phyloP scores from a whole-genome alignment of 1,140 invertebrate genomes.

The Drosophila littoralis region DNA sequence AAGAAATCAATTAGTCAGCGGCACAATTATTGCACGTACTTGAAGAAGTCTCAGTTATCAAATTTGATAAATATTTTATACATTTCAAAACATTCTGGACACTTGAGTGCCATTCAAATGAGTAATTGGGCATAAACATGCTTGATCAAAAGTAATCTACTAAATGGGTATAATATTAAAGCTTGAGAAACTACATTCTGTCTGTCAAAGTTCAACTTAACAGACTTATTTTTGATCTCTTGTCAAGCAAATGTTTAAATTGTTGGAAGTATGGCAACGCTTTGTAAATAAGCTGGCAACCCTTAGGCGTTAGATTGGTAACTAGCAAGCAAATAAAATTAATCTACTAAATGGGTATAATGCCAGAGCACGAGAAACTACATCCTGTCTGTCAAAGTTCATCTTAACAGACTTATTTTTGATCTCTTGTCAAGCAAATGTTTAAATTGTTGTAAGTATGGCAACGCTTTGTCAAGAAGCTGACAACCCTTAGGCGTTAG shows the following conservation, averaged over 20 bases:
- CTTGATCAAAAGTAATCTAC: constrained; percentile 29
- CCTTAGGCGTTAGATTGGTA: too few relatives aligned
- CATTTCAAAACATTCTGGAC: constrained; percentile 29
- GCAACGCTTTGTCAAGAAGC: too few relatives aligned
- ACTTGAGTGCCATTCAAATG: constrained; percentile 54
- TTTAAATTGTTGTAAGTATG: neutral
- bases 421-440: neutral
- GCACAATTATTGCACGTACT: constrained; percentile 20
- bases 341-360: too few relatives aligned
- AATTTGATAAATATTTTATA: constrained; percentile 13
- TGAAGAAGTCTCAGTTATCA: constrained; percentile 34
- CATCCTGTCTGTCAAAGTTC: neutral
- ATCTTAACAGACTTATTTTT: neutral
- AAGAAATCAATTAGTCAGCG: constrained; percentile 26
- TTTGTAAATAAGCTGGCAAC: too few relatives aligned
- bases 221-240: neutral
- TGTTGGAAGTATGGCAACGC: too few relatives aligned
- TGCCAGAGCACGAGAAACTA: too few relatives aligned
- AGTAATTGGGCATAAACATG: constrained; percentile 33
- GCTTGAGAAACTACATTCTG: too few relatives aligned
- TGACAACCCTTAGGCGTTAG: too few relatives aligned
- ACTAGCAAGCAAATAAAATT: too few relatives aligned
- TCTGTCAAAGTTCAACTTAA: neutral
- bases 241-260: neutral
- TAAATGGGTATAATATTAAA: neutral